Evolutionary conservation across 2,113 vertebrate species (phyloP), one percentile per base, ranked within the genome.

Genomic region (Pygoscelis antarcticus): DNA sequence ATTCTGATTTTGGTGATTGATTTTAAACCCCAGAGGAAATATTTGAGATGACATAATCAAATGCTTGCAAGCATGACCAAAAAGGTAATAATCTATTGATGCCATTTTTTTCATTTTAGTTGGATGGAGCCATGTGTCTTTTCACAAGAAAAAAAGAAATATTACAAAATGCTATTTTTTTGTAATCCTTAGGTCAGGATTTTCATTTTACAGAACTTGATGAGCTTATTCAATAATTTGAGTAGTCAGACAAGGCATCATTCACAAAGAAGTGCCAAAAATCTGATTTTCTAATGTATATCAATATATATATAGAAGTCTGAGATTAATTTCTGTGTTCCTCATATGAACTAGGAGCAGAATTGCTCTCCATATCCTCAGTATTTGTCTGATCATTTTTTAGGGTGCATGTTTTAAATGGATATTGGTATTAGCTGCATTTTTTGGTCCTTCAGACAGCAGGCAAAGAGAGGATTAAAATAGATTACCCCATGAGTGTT

Each of bases 381-480:
- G 15, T 44, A 76, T 60, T 87, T 85, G 3, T 78, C 38, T 80
- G 54, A 76, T 82, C 7, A 32, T 72, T 71, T 85, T 69, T 92
- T 58, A 80, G 14, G 9, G 26, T 77, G 23, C 30, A 51, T 44
- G 9, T 70, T 95, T 76, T 88, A 91, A 94, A 86, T 36, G 14
- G 42, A 89, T 71, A 11, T 83, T 79, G 16, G 6, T 80, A 83
- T 95, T 96, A 83, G 34, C 58, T 93, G 26, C 4, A 20, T n/a
- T 83, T 86, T 90, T 85, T 52, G 66, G 20, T 60, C 78, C 71
- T 94, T 96, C 54, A 60, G 38, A 74, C 0, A 0, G 32, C 29
- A 93, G 55, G n/a, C 40, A 78, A 78, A 89, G 78, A 83, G 51
- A 72, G 83, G 95, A 97, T 96, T 96, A 94, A 90, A 96, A 75